Conservation (phyloP, 2,113 vertebrate genomes). For the Calidris pygmaea region DNA sequence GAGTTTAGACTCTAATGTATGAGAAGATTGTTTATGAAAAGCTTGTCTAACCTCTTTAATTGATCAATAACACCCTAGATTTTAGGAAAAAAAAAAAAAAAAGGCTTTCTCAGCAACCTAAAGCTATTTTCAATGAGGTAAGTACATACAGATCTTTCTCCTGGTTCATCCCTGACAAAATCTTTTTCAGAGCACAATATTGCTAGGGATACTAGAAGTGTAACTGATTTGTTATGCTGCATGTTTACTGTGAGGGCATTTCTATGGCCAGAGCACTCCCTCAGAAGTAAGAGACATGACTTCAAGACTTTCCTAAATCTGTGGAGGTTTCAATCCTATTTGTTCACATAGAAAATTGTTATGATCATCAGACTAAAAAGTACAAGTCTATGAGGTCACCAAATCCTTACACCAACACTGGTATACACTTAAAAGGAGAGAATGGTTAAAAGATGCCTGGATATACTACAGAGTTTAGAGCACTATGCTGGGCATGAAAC, state of each 20-base stretch:
- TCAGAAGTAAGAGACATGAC: background rate
- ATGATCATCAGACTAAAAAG: background rate
- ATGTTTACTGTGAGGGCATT: background rate
- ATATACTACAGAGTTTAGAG: background rate
- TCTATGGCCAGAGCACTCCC: background rate
- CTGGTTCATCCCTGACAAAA: background rate
- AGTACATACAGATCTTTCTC: background rate
- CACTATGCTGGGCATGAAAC: background rate
- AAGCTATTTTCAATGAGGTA: background rate
- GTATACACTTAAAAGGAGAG: background rate
- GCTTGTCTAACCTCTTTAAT: background rate
- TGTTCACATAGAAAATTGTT: background rate
- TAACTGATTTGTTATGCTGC: background rate
- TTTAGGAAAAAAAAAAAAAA: background rate
- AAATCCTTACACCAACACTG: rapidly evolving
- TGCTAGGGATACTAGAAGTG: background rate
- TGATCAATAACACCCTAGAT: background rate
- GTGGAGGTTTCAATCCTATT: background rate
- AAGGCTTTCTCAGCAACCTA: rapidly evolving
- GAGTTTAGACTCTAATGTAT: background rate
- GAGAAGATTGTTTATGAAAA: background rate
- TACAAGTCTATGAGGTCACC: background rate
- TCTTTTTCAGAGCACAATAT: background rate
- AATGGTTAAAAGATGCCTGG: background rate
- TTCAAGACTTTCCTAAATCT: background rate